Evolutionary conservation across 2,797 vertebrate species (phyloP).

Genomic region (Capromys pilorides): DNA sequence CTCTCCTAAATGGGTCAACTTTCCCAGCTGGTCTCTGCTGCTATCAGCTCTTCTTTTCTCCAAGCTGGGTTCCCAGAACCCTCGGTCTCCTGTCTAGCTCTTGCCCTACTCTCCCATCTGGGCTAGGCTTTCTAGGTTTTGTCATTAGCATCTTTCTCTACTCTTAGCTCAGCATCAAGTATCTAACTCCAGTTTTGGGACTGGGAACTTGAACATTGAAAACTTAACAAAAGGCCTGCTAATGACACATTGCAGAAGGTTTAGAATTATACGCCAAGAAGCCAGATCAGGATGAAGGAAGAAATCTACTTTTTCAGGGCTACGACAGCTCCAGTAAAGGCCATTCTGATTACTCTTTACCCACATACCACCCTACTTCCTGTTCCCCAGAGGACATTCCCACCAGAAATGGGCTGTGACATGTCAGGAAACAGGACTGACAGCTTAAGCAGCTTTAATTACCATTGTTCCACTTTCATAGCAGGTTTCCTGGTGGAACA

Average conservation of each 20-base stretch:
- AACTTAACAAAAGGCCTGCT: neutral
- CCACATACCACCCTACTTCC: neutral
- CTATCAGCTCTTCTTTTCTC: slow-evolving; percentile 38
- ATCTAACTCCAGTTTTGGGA: neutral
- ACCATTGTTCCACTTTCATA: neutral
- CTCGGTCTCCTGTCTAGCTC: neutral
- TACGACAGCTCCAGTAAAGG: neutral
- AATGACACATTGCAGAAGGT: neutral
- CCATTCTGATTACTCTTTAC: neutral
- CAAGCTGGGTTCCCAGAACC: neutral
- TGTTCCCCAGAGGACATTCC: neutral
- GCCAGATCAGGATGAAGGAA: slow-evolving; percentile 44
- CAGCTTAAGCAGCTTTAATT: neutral
- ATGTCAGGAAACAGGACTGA: slow-evolving; percentile 28
- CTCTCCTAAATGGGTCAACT: neutral
- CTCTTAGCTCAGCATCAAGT: neutral
- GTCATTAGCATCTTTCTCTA: slow-evolving; percentile 8
- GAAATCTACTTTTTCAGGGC: neutral
- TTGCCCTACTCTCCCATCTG: neutral
- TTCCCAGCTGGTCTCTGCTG: neutral
- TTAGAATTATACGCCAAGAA: slow-evolving; percentile 31
- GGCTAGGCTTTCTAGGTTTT: neutral
- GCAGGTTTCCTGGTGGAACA: slow-evolving; percentile 16
- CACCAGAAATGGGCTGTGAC: neutral
- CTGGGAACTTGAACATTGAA: slow-evolving; percentile 18